Percentiles rank a stretch among this genome's conserved stretches.
Evolutionary conservation across 2,113 vertebrate species (phyloP).

Genomic region (Anser cygnoides): DNA sequence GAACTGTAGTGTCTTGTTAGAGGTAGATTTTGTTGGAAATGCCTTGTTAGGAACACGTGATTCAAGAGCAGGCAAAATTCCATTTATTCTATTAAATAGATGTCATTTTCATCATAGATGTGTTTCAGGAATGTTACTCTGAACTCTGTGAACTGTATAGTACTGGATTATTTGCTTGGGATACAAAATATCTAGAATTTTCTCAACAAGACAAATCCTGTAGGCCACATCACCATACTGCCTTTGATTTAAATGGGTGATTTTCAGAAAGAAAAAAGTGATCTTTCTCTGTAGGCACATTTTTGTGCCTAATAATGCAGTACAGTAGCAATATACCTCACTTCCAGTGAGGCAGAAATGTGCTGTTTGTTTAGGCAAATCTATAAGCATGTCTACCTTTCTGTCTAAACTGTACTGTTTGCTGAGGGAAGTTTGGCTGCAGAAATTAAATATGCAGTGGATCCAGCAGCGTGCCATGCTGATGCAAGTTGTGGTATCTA

Average conservation of each 20-base stretch:
- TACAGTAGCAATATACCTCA: background rate
- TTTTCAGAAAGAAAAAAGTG: background rate
- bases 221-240: background rate
- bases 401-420: background rate
- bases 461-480: background rate
- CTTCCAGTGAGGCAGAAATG: background rate
- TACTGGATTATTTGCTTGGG: background rate
- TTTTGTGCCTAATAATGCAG: background rate
- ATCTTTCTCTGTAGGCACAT: background rate
- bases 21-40: background rate
- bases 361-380: background rate
- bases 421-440: background rate
- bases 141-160: background rate
- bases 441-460: background rate
- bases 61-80: background rate
- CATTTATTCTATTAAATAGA: background rate
- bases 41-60: background rate
- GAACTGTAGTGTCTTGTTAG: background rate
- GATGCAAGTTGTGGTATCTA: background rate
- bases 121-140: background rate
- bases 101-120: background rate
- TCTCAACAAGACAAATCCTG: background rate
- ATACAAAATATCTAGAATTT: background rate
- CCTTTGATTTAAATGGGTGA: background rate
- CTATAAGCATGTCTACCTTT: background rate